These are phyloP conservation scores for Drosophila grimshawi DNA, from an alignment of 1,140 invertebrate species.

Conservation along the genomic window DNA sequence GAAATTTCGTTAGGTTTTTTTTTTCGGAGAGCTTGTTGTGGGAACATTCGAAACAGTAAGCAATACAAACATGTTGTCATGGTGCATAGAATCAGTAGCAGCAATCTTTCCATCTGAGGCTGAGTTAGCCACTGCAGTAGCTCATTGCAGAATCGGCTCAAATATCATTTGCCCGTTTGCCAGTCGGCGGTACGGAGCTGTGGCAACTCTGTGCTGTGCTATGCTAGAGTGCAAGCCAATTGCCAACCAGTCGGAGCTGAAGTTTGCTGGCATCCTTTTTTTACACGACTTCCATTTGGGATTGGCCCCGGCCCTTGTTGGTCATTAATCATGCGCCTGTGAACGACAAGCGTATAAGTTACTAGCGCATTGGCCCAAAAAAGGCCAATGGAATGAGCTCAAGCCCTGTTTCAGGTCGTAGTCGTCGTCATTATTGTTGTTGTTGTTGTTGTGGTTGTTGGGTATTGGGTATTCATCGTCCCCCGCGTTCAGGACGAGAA, in stretches of 20 bases:
- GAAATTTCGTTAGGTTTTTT: slow-evolving; percentile 13
- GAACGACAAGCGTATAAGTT: slow-evolving; percentile 82
- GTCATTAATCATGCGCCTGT: slow-evolving; percentile 81
- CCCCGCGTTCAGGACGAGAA: slow-evolving; percentile 15
- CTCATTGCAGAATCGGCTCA: slow-evolving; percentile 64
- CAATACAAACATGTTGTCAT: slow-evolving; percentile 21
- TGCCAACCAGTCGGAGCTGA: slow-evolving; percentile 36
- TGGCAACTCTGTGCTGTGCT: not conserved
- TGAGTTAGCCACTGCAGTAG: slow-evolving; percentile 59
- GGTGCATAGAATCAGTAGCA: slow-evolving; percentile 13
- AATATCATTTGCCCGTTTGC: slow-evolving; percentile 50
- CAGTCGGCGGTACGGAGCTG: slow-evolving; percentile 1
- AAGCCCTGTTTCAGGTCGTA: slow-evolving; percentile 45
- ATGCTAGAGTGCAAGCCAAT: slow-evolving; percentile 50
- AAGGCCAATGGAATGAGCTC: slow-evolving; percentile 71
- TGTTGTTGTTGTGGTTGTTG: not conserved
- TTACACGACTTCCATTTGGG: slow-evolving; percentile 56
- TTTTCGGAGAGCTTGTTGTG: not conserved
- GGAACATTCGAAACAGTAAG: not conserved
- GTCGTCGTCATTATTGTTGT: too few relatives aligned
- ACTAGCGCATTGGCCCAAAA: slow-evolving; percentile 77
- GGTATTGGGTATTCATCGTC: slow-evolving; percentile 19
- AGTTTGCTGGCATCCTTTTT: slow-evolving; percentile 54
- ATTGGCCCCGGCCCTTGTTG: slow-evolving; percentile 73
- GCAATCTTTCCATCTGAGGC: slow-evolving; percentile 31